Percentiles rank a stretch among this genome's conserved stretches.
Conservation (phyloP, 2,797 vertebrate species). For the Phyllotis vaccarum region DNA sequence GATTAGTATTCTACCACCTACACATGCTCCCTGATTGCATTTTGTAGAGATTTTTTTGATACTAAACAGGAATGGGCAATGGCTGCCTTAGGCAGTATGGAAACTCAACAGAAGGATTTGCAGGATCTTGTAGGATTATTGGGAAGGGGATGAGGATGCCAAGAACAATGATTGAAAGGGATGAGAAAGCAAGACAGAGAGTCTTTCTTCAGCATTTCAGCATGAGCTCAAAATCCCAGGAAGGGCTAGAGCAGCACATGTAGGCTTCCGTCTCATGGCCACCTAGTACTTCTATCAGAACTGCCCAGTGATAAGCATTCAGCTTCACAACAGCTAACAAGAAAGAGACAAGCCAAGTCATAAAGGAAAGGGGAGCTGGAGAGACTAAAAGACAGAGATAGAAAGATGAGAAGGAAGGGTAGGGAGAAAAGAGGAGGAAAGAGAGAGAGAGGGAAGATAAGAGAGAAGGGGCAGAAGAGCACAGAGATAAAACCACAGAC, state of each 20-base stretch:
- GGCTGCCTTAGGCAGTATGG: conserved; percentile 12
- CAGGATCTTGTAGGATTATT: background rate
- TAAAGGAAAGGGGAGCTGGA: background rate
- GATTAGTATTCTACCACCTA: conserved; percentile 18
- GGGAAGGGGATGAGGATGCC: background rate
- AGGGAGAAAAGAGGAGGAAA: fast-evolving
- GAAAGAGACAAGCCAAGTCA: background rate
- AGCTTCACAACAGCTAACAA: background rate
- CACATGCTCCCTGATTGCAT: conserved; percentile 58
- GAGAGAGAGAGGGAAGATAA: background rate
- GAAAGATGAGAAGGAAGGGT: fast-evolving
- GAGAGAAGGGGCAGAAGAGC: no score
- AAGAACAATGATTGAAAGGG: background rate
- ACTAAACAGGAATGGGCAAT: conserved; percentile 32
- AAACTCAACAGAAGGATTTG: conserved; percentile 35
- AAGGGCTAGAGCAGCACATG: background rate
- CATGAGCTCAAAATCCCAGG: background rate
- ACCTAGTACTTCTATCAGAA: background rate
- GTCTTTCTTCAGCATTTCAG: background rate
- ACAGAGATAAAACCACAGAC: background rate
- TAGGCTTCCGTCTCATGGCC: background rate
- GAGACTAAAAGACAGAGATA: background rate
- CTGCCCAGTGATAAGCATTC: background rate
- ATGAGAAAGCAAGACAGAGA: background rate
- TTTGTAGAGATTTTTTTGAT: conserved; percentile 33